Conservation (phyloP, 2,888 invertebrate species). For the Pseudococcus viburni region DNA sequence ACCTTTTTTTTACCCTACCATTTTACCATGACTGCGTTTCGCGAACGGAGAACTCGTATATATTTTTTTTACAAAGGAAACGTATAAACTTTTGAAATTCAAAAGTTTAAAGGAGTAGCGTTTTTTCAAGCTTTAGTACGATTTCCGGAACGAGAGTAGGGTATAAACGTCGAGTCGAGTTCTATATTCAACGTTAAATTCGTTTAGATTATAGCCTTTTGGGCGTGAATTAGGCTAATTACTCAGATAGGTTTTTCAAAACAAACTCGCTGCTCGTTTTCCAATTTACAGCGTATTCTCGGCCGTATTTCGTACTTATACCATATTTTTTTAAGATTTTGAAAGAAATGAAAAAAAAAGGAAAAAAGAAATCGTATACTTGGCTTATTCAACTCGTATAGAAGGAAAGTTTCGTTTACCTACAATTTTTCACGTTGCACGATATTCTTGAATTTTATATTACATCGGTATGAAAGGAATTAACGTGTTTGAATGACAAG, state of each 20-base stretch:
- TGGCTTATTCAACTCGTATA: not conserved
- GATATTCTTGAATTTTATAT: slow-evolving; percentile 19
- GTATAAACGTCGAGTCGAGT: slow-evolving; percentile 9
- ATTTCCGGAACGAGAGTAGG: not conserved
- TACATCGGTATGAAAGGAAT: slow-evolving; percentile 6
- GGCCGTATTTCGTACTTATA: not conserved
- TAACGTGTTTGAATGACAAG: slow-evolving; percentile 33
- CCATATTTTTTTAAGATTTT: slow-evolving; percentile 8
- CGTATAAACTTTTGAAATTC: slow-evolving; percentile 41
- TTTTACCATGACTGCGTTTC: not conserved
- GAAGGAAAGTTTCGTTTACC: not conserved
- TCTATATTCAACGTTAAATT: slow-evolving; percentile 16
- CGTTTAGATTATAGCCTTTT: slow-evolving; percentile 29
- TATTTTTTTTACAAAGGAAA: slow-evolving; percentile 18
- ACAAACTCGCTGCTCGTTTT: slow-evolving; percentile 6
- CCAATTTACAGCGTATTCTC: not conserved
- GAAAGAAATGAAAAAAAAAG: not conserved
- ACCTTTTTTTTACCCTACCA: not conserved
- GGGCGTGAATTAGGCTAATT: slow-evolving; percentile 20
- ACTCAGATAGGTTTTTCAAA: slow-evolving; percentile 8
- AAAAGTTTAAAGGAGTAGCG: slow-evolving; percentile 17
- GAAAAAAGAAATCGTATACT: not conserved
- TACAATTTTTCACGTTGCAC: not conserved
- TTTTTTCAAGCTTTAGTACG: slow-evolving; percentile 14
- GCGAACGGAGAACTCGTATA: not conserved